Evolutionary conservation across 2,888 invertebrate species (phyloP).

Genomic region (Microctonus hyperodae): DNA sequence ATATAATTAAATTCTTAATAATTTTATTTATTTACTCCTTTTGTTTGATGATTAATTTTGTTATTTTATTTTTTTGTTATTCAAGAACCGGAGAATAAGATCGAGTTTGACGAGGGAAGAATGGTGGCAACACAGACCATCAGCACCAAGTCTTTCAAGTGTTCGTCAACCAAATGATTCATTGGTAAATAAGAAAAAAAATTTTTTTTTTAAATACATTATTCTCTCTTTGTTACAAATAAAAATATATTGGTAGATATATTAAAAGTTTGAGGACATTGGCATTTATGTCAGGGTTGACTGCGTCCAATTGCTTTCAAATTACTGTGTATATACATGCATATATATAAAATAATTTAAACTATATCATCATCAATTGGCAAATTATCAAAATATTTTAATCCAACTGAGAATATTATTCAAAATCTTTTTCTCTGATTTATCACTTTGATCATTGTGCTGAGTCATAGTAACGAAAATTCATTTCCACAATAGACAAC

Average conservation of each 20-base stretch:
- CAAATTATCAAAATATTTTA: conserved; percentile 23
- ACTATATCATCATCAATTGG: conserved; percentile 13
- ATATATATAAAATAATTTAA: conserved; percentile 2
- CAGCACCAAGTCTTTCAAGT: conserved; percentile 45
- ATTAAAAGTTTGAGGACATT: conserved; percentile 7
- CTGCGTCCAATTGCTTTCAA: neutral
- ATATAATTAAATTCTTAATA: neutral
- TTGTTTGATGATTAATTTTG: neutral
- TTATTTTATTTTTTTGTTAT: no score
- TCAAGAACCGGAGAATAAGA: conserved; percentile 46
- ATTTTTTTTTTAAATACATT: neutral
- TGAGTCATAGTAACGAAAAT: conserved; percentile 52
- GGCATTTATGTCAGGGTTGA: neutral
- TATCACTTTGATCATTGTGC: conserved; percentile 36
- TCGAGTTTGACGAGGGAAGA: conserved; percentile 44
- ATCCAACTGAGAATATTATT: neutral
- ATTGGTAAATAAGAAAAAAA: conserved; percentile 45
- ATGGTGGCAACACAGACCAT: conserved; percentile 47
- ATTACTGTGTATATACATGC: neutral
- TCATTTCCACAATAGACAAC: conserved; percentile 41
- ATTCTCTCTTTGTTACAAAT: no score
- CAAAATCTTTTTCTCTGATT: conserved; percentile 23
- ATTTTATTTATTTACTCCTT: neutral
- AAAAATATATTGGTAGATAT: no score
- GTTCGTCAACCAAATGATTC: conserved; percentile 47